Base-by-base conservation (phyloP, 2,888 invertebrate species). In the Rhamnusium bicolor region DNA sequence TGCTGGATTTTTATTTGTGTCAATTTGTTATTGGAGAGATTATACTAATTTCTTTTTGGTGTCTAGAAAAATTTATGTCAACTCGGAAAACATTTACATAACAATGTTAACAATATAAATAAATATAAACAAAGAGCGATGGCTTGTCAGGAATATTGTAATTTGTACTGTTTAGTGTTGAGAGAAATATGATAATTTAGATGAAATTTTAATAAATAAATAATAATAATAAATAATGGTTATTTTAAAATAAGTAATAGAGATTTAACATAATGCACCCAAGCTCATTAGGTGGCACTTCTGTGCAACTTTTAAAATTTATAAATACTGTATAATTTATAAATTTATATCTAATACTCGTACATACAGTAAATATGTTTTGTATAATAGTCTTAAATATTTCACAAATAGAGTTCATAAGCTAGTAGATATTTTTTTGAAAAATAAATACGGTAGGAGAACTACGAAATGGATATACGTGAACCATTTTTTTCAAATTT, bases 1-100 rank as follows among this genome's bases (percentile, higher is more conserved):
- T 68, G 71, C 49, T 66, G 60, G 67, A 70, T 69, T 75, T 77
- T 75, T 71, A 74, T 77, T 73, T 73, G 71, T 75, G 75, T 77
- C 74, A 75, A 73, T 73, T 75, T 75, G 75, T 75, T 73, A 70
- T 14, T 21, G 29, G 61, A 62, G 46, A 58, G 63, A 67, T 76
- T 76, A 69, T 69, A 69, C 18, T 51, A 51, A 51, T 51, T 51
- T 18, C 2, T 51, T 47, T 8, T 47, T 12, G 7, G 14, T 18
- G 51, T 16, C 19, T 19, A 12, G 16, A 40, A 40, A 18, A 51
- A 19, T 18, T 18, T 51, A 40, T n/a, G 51, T 51, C 19, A 18
- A 18, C 8, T 10, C 4, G 4, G 12, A 51, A 16, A 18, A 16
- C 2, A 51, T 49, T 49, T 51, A 12, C 51, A 51, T 51, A 19